Conservation (phyloP, 2,888 invertebrate genomes). For the Apotomis betuletana region DNA sequence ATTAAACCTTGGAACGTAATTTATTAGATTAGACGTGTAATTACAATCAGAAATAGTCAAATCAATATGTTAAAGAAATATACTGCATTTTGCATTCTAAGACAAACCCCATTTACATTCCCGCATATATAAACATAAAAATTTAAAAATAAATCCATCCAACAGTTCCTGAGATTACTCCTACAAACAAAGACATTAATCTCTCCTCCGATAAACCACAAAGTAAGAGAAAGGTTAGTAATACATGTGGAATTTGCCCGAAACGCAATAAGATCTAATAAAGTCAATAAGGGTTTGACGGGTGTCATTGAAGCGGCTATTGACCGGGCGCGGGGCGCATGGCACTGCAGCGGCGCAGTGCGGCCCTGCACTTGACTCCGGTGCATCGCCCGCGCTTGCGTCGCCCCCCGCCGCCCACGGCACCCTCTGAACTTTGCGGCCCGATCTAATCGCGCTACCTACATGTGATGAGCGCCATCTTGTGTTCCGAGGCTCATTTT, state of each 20-base stretch:
- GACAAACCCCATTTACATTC: too few relatives aligned
- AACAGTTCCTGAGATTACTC: conserved; percentile 4
- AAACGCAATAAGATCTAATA: conserved; percentile 31
- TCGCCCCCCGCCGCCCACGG: conserved; percentile 44
- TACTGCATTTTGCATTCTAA: too few relatives aligned
- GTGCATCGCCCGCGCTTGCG: conserved; percentile 70
- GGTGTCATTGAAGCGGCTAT: conserved; percentile 57
- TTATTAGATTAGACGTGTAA: too few relatives aligned
- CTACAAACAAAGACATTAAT: conserved; percentile 17
- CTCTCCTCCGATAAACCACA: not conserved
- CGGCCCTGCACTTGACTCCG: conserved; percentile 80
- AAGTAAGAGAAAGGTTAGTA: conserved; percentile 6
- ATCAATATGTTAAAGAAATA: too few relatives aligned
- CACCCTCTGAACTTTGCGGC: conserved; percentile 44
- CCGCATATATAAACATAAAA: not conserved
- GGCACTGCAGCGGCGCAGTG: conserved; percentile 72
- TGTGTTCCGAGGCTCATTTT: conserved; percentile 34
- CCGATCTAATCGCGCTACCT: conserved; percentile 45
- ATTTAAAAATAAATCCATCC: too few relatives aligned
- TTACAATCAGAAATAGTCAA: too few relatives aligned
- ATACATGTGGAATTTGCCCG: conserved; percentile 22
- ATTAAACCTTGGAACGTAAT: too few relatives aligned
- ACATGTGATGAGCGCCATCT: conserved; percentile 58
- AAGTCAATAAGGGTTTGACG: conserved; percentile 28
- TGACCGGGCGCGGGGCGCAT: conserved; percentile 70